Conservation (phyloP, 2,113 vertebrate species). For the Antigone vipio region DNA sequence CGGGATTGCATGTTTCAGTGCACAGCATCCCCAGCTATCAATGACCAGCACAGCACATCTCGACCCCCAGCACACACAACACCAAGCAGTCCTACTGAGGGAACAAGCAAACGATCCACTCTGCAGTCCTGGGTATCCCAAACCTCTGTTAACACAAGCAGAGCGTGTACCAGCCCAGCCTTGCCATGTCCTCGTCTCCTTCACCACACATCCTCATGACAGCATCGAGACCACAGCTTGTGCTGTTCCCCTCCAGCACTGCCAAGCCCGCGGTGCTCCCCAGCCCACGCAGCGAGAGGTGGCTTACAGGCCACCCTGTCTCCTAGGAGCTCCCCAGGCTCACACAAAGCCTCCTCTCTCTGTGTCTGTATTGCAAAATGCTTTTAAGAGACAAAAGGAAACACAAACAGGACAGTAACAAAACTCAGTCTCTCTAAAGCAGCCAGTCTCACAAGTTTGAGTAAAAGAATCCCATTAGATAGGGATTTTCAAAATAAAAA, state of each 20-base stretch:
- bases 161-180: background rate
- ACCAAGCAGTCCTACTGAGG: background rate
- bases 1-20: background rate
- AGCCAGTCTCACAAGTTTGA: background rate
- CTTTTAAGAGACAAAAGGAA: background rate
- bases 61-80: background rate
- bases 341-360: background rate
- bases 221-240: background rate
- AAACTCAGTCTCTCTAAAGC: background rate
- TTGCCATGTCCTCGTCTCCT: background rate
- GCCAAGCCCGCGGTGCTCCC: background rate
- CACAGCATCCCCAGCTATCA: background rate
- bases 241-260: background rate
- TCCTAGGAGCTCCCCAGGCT: constrained; percentile 28
- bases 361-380: background rate
- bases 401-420: background rate
- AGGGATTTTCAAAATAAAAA: background rate
- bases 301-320: background rate
- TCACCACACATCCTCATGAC: background rate
- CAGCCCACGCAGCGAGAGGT: background rate
- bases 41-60: background rate
- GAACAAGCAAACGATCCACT: background rate
- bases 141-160: background rate
- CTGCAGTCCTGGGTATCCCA: background rate
- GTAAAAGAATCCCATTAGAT: background rate